Base-by-base conservation (phyloP, 2,113 vertebrate genomes). In the Leptosomus discolor region DNA sequence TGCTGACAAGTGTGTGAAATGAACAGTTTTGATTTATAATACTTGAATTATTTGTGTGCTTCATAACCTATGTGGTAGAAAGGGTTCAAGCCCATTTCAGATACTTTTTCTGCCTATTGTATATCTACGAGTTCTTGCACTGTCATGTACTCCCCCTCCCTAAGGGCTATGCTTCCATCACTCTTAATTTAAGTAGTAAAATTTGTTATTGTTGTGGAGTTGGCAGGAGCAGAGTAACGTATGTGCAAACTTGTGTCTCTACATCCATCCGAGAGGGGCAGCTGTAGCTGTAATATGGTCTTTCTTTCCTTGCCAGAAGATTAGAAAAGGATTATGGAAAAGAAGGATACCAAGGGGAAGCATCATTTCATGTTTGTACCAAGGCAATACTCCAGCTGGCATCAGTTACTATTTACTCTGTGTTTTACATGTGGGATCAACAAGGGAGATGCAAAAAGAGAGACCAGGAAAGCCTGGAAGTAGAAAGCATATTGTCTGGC, bases 261-360 rank as follows among this genome's bases (percentile, higher is more conserved):
- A 16, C 41, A 80, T 36, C 75, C 68, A 70, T 12, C 21, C 0
- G 0, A 88, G 60, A 84, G 26, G 46, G 75, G 46, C 78, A 96
- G 76, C 58, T 88, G 94, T 43, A 84, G 60, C 39, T 92, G 45
- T 84, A 12, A 68, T 54, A 22, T 21, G 43, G 64, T 75, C 36
- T 88, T 84, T 56, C 64, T 67, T 84, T 77, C 63, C 76, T 70
- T 57, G 86, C 94, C 83, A 95, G 73, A 36, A 91, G 88, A 92
- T 95, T 95, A 87, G 86, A 56, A 48, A 82, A 85, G 83, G 76
- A 95, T 96, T 92, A 75, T 43, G 68, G 43, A 91, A 67, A 90
- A 86, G 74, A 67, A 56, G n/a, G 43, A 84, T 51, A 94, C 64
- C 64, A 71, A 75, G 23, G 53, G 76, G 48, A 45, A 58, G 67